Percentiles rank a stretch among this genome's conserved stretches.
These are phyloP conservation scores for Heliconius erato DNA, from an alignment of 2,888 invertebrate genomes.

Conservation along the genomic window DNA sequence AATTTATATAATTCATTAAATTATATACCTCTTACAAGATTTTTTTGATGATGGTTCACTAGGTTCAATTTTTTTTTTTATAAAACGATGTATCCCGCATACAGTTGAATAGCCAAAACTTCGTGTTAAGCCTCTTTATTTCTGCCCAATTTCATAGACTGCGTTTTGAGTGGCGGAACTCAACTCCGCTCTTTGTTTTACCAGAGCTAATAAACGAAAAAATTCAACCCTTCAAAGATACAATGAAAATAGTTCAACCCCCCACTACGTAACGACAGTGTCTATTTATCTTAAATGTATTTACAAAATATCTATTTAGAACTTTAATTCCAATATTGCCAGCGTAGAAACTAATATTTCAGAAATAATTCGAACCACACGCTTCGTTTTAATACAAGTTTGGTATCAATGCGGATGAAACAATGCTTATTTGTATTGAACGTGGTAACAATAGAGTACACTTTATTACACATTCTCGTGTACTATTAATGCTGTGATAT, in stretches of 20 bases:
- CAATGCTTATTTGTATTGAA: neutral
- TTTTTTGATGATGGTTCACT: no score
- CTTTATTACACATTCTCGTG: neutral
- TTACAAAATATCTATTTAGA: neutral
- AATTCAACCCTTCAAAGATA: no score
- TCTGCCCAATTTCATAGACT: no score
- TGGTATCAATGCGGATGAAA: neutral
- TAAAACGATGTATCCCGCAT: neutral
- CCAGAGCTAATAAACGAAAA: no score
- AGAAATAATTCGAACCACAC: neutral
- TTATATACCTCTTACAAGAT: no score
- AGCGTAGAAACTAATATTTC: neutral
- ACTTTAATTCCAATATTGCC: neutral
- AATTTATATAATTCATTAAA: no score
- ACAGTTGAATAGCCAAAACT: neutral
- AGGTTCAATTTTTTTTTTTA: neutral
- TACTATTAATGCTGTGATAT: neutral
- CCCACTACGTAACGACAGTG: neutral
- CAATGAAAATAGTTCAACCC: neutral
- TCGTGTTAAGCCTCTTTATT: no score
- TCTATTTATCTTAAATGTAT: neutral
- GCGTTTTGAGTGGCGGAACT: no score
- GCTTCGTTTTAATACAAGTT: neutral
- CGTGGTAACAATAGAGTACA: neutral
- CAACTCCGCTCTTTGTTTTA: no score